These are phyloP conservation scores for Eleutherodactylus coqui DNA, from an alignment of 2,797 vertebrate genomes.

Conservation along the genomic window DNA sequence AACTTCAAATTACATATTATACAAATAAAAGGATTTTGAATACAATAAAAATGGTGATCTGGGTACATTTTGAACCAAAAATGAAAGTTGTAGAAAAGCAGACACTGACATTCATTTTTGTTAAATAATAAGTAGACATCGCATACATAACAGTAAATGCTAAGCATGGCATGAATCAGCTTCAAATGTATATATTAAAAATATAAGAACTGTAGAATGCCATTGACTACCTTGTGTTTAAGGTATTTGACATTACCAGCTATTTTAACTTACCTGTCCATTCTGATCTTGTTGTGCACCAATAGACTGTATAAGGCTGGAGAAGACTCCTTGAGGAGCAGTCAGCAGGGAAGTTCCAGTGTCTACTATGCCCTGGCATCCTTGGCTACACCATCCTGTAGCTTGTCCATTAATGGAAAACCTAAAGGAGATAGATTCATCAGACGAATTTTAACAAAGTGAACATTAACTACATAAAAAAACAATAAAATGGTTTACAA, in stretches of 20 bases:
- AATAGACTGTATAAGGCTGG: conserved; percentile 56
- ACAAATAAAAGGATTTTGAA: neutral
- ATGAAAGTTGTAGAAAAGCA: no score
- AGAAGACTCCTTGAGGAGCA: conserved; percentile 54
- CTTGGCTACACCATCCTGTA: conserved; percentile 63
- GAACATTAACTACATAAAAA: neutral
- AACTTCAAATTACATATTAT: neutral
- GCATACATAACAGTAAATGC: no score
- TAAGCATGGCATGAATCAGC: no score
- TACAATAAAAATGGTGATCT: neutral
- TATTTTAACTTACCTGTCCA: conserved; percentile 43
- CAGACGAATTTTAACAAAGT: neutral
- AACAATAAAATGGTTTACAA: neutral
- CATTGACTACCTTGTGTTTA: neutral
- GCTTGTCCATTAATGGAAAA: conserved; percentile 46
- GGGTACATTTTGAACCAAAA: neutral
- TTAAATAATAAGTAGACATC: no score
- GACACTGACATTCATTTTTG: no score
- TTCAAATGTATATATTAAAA: no score
- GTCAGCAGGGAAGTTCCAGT: conserved; percentile 65
- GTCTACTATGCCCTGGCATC: conserved; percentile 64
- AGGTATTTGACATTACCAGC: neutral
- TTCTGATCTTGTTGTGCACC: conserved; percentile 42
- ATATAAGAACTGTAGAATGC: no score
- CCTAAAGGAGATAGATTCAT: conserved; percentile 26